Conservation (phyloP, 2,797 vertebrate species). For the Sebastes trivittatus region DNA sequence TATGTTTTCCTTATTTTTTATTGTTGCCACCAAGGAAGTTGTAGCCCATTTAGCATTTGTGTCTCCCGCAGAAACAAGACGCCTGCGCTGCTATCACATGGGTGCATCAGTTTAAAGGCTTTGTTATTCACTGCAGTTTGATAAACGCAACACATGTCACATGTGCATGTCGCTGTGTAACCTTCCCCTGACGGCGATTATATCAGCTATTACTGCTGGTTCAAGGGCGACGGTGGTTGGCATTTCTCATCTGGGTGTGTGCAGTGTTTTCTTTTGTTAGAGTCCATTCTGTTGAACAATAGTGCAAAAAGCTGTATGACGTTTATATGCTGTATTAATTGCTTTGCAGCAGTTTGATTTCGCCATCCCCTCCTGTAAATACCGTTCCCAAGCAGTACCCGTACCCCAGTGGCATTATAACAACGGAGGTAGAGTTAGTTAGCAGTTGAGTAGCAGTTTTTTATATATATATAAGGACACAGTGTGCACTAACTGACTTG, state of each 20-base stretch:
- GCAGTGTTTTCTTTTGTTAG: not conserved
- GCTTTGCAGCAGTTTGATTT: not conserved
- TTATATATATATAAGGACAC: not conserved
- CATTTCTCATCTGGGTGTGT: not conserved
- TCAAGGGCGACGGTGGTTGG: not conserved
- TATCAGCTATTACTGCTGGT: not conserved
- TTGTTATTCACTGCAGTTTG: not conserved
- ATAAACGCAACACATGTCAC: not conserved
- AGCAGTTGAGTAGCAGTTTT: not conserved
- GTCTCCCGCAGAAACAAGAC: not conserved
- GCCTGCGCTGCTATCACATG: not conserved
- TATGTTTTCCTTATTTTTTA: not conserved
- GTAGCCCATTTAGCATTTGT: not conserved
- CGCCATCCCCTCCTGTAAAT: not conserved
- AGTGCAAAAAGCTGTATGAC: not conserved
- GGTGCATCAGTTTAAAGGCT: not conserved
- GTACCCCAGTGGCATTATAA: not conserved
- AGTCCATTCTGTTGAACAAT: not conserved
- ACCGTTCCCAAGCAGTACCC: not conserved
- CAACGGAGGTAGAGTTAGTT: not conserved
- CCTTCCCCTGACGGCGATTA: not conserved
- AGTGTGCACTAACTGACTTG: not conserved
- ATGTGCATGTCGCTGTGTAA: not conserved
- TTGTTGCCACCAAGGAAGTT: not conserved
- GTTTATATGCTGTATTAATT: not conserved